These are phyloP conservation scores for Ormyrus pomaceus DNA, from an alignment of 2,888 invertebrate genomes.

Conservation along the genomic window DNA sequence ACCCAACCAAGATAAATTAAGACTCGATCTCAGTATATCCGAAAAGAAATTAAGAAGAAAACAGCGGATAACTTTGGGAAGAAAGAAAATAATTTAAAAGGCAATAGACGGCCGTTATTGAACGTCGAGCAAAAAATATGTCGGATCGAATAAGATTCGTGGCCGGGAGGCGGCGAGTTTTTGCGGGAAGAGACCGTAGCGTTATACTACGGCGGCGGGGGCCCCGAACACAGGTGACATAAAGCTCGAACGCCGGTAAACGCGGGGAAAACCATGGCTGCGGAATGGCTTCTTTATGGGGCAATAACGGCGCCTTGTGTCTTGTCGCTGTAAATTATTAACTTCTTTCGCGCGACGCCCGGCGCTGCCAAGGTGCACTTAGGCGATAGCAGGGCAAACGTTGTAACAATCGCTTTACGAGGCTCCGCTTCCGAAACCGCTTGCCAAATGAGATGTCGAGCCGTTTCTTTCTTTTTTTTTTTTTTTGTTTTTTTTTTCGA, in stretches of 20 bases:
- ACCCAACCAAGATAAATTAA: no score
- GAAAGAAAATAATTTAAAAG: slow-evolving; percentile 12
- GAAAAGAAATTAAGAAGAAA: no score
- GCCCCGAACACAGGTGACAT: slow-evolving; percentile 9
- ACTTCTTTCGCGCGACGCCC: slow-evolving; percentile 53
- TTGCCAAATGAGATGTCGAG: slow-evolving; percentile 13
- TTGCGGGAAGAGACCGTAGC: no score
- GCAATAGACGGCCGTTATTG: neutral
- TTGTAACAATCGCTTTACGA: slow-evolving; percentile 40
- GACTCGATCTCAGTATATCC: no score
- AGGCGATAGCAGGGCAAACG: neutral
- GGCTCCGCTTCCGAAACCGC: slow-evolving; percentile 8
- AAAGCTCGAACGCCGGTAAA: slow-evolving; percentile 52
- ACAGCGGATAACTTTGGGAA: neutral
- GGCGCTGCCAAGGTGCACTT: slow-evolving; percentile 3
- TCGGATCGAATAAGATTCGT: slow-evolving; percentile 2
- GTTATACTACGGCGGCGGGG: neutral
- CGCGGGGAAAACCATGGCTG: slow-evolving; percentile 56
- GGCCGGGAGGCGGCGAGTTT: neutral
- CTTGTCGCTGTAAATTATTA: slow-evolving; percentile 72
- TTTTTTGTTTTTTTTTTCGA: no score
- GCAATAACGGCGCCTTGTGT: slow-evolving; percentile 70
- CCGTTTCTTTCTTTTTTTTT: no score
- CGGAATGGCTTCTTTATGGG: slow-evolving; percentile 69
- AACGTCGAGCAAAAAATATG: slow-evolving; percentile 4